Evolutionary conservation across 2,888 invertebrate species (phyloP), one percentile per base, ranked within the genome.

Genomic region (Tridacna crocea): DNA sequence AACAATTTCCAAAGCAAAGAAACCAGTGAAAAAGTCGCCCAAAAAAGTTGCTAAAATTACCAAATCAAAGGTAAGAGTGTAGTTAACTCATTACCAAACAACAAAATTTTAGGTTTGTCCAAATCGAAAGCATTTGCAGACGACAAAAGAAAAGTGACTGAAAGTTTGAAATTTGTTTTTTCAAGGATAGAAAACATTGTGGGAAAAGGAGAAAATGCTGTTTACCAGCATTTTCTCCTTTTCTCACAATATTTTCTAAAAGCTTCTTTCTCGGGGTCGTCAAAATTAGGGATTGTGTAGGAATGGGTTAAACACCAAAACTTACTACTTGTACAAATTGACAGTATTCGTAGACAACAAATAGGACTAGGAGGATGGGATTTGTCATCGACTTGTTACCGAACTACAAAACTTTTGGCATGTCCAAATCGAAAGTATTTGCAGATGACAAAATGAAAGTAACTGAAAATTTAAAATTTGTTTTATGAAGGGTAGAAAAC

Each of bases 31-130:
- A 70, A 80, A 80, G 63, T 51, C 75, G 24, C 75, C 79, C 12
- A 72, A 63, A 36, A 80, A 80, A 72, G 70, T 70, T 10, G 26
- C 36, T 13, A 26, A 48, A 24, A 58, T 47, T 26, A 65, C 72
- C 48, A 81, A 77, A 55, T 77, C 81, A 61, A 79, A 80, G 77
- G 79, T 79, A 73, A 26, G 63, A 63, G 3, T 75, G 2, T 36
- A 8, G 3, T 36, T 36, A 36, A 36, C 17, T 55, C n/a, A n/a
- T n/a, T 55, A 19, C 55, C 55, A 17, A 6, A 55, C 4, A 2
- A 19, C 55, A 19, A n/a, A 10, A 55, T 55, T 17, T n/a, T 55
- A n/a, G 55, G 10, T 10, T 55, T 17, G 17, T 55, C 10, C 55
- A 55, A 55, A 19, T 55, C n/a, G 4, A 55, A 55, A 55, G 17